phyloP scores from a whole-genome alignment of 2,888 invertebrate genomes.

The Trypoxylon attenuatum region DNA sequence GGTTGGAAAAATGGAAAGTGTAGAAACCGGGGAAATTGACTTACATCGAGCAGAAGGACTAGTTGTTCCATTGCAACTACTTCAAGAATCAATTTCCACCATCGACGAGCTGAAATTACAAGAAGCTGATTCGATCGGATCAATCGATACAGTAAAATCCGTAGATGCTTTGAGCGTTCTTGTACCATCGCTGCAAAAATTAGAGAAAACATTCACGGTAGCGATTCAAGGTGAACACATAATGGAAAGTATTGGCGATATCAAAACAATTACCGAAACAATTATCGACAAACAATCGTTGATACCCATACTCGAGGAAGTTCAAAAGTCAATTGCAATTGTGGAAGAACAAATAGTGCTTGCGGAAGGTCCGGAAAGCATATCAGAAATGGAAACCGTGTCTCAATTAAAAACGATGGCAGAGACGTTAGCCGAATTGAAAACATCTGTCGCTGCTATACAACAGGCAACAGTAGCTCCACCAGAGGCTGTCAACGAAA shows the following conservation, averaged over 20 bases:
- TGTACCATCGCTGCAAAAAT: slow-evolving; percentile 38
- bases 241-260: slow-evolving; percentile 8
- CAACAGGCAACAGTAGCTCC: slow-evolving; percentile 29
- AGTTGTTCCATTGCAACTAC: slow-evolving; percentile 25
- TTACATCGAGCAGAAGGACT: slow-evolving; percentile 17
- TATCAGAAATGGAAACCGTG: slow-evolving; percentile 45
- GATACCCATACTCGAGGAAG: slow-evolving; percentile 53
- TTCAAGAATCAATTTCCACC: slow-evolving; percentile 46
- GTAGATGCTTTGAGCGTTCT: slow-evolving; percentile 28
- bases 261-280: not conserved
- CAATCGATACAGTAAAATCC: slow-evolving; percentile 27
- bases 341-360: slow-evolving; percentile 56
- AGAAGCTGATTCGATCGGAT: slow-evolving; percentile 34
- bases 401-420: slow-evolving; percentile 56
- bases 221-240: slow-evolving; percentile 39
- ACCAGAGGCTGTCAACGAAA: slow-evolving; percentile 23
- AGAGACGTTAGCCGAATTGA: slow-evolving; percentile 58
- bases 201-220: slow-evolving; percentile 46
- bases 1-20: not conserved
- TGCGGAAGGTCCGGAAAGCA: slow-evolving; percentile 41
- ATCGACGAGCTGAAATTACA: slow-evolving; percentile 44
- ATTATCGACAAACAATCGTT: slow-evolving; percentile 16
- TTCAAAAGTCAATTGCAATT: slow-evolving; percentile 59
- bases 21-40: slow-evolving; percentile 6
- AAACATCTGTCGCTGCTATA: slow-evolving; percentile 47